These are phyloP conservation scores for Chitala chitala DNA, from an alignment of 2,113 vertebrate genomes.

Conservation along the genomic window DNA sequence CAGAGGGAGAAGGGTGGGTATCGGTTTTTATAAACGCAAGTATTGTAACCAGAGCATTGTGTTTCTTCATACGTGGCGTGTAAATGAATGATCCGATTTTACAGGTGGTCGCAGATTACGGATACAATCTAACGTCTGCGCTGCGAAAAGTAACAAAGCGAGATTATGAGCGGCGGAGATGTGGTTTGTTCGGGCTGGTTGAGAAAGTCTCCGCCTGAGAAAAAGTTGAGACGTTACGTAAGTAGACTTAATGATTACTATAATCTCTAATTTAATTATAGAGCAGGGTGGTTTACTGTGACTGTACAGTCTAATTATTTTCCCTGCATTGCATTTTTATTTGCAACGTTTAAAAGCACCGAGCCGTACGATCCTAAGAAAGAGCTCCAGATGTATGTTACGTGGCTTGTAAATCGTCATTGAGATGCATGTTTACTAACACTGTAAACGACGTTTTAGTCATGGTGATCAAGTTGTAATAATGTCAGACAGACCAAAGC, in stretches of 20 bases:
- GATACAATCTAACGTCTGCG: conserved; percentile 34
- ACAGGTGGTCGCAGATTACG: conserved; percentile 43
- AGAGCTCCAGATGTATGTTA: no score
- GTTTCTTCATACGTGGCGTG: background rate
- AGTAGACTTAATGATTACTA: conserved; percentile 55
- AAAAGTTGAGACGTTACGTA: conserved; percentile 99
- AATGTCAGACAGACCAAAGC: no score
- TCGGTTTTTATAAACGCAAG: conserved; percentile 26
- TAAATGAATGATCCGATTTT: background rate
- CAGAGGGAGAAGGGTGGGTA: conserved; percentile 45
- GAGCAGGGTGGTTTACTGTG: background rate
- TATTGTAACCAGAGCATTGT: conserved; percentile 18
- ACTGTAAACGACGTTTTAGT: no score
- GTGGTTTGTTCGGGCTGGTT: conserved; percentile 91
- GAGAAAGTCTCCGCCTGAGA: conserved; percentile 94
- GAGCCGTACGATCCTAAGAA: no score
- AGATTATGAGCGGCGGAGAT: conserved; percentile 85
- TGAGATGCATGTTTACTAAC: no score
- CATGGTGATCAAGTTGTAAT: no score
- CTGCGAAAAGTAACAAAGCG: conserved; percentile 34
- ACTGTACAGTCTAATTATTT: background rate
- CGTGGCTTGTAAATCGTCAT: no score
- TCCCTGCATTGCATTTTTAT: no score
- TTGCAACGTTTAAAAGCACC: no score
- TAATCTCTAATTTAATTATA: background rate